Base-by-base conservation (phyloP, 2,113 vertebrate genomes). In the Chamaea fasciata region DNA sequence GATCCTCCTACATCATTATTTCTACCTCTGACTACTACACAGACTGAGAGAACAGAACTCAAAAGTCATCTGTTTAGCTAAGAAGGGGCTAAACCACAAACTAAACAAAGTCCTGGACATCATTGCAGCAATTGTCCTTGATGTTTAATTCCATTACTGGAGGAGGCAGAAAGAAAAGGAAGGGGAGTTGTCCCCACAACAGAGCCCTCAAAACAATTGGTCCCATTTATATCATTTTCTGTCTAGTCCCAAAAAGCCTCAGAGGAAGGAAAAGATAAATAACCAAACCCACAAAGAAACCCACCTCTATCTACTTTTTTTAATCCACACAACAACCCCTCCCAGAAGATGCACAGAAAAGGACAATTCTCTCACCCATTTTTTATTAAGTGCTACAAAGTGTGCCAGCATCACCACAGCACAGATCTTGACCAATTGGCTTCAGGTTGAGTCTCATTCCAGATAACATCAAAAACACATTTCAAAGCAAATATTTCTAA, bases 331-430 rank as follows among this genome's bases (percentile, higher is more conserved):
- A 33, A 57, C 0, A 1, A 53, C 44, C 23, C 17, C 49, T 21
- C 49, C 63, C 76, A 81, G 53, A 95, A 56, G n/a, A 37, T 1
- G 3, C 33, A n/a, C n/a, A 77, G 70, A 42, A 73, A 75, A 76
- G 26, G 16, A 39, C 46, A 74, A 19, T 30, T 56, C 46, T 42
- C 37, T 39, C 3, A 62, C 41, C 19, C 0, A 0, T 1, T 6
- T 50, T 49, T 60, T 26, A 59, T 39, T n/a, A 39, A 65, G 73
- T 7, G 31, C 27, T 49, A 74, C 26, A 15, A 75, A 49, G 19
- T 10, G 26, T 2, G 22, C 35, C 65, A 77, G 56, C 2, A 74
- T 7, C 69, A 75, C 41, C 26, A 52, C n/a, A 75, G n/a, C 26
- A 79, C 2, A 24, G 53, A 15, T 49, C 75, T 24, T 44, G 55